phyloP scores from a whole-genome alignment of 1,140 invertebrate species.

The Prorops nasuta region DNA sequence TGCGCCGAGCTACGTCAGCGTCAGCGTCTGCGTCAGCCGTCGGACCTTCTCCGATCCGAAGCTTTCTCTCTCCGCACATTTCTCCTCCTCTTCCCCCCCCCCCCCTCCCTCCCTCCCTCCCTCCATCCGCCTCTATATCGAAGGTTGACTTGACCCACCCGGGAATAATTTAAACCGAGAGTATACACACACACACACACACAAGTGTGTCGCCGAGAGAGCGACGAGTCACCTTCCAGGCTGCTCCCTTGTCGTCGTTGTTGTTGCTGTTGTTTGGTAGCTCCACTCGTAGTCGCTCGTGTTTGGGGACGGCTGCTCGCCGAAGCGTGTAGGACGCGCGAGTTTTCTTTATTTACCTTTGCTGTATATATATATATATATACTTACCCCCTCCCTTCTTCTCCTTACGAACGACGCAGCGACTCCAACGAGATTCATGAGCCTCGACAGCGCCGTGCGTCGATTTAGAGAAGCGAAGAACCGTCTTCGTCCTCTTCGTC shows the following conservation, averaged over 20 bases:
- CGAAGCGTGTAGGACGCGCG: slow-evolving; percentile 18
- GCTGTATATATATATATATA: slow-evolving; percentile 12
- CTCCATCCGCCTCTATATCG: too few species aligned
- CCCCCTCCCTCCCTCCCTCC: not conserved
- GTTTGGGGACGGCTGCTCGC: slow-evolving; percentile 10
- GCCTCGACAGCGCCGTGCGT: slow-evolving; percentile 22
- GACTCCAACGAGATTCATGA: slow-evolving; percentile 34
- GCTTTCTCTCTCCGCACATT: slow-evolving; percentile 27
- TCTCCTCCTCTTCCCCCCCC: slow-evolving; percentile 1
- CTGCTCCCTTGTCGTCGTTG: too few species aligned
- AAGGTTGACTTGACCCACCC: too few species aligned
- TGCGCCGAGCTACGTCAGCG: slow-evolving; percentile 18
- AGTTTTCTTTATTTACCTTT: not conserved
- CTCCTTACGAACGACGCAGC: too few species aligned
- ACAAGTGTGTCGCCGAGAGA: slow-evolving; percentile 30
- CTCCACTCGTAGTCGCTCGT: slow-evolving; percentile 2
- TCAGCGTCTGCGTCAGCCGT: slow-evolving; percentile 11
- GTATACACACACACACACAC: too few species aligned
- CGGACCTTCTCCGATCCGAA: slow-evolving; percentile 20
- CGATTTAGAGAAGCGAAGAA: slow-evolving; percentile 29
- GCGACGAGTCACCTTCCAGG: too few species aligned
- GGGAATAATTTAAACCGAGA: slow-evolving; percentile 26
- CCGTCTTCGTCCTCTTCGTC: slow-evolving; percentile 14
- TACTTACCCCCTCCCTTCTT: not conserved
- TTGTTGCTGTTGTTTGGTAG: not conserved